Base-by-base conservation (phyloP, 2,888 invertebrate species). In the Peribatodes rhomboidaria region DNA sequence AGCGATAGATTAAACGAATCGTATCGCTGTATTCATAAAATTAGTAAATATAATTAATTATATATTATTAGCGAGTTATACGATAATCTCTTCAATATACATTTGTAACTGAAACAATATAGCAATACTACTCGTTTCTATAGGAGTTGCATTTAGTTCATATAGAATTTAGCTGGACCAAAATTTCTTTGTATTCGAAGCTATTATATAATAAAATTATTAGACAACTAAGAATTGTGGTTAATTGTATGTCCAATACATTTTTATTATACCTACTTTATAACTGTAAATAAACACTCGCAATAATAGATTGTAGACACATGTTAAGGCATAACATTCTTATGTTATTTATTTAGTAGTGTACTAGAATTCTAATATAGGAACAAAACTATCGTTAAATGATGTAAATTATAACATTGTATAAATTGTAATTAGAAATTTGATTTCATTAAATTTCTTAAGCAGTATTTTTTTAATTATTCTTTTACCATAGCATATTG, bases 391-490 rank as follows among this genome's bases (percentile, higher is more conserved):
- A 84, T 82, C 80, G 81, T 81, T 83, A 81, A 73, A 78, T 80
- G 83, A 80, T 92, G 91, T 92, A 91, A 87, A 86, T 86, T 86
- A 86, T 84, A 85, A 88, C 82, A 84, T 61, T 92, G 92, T 93
- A 93, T 89, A 92, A 92, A 87, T 85, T 91, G 88, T 93, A 92
- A 91, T 88, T 92, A 92, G 92, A 90, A 89, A 85, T 86, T 87
- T 87, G 84, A 90, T 89, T 92, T 91, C 90, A 92, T 86, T 92
- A 93, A 92, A 92, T 90, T 92, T 92, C 92, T 81, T 90, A 89
- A 90, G 87, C 85, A 84, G 79, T 46, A 41, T n/a, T 41, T 46
- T 52, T 68, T 50, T 62, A 68, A 65, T 68, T 50, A 61, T 62
- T 18, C 8, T 52, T 20, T 7, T 9, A 33, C 11, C 7, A 31